A percentile compares a stretch with the other conserved stretches of the same genome.
Conservation (phyloP, 2,888 invertebrate genomes). For the Eurois occulta region DNA sequence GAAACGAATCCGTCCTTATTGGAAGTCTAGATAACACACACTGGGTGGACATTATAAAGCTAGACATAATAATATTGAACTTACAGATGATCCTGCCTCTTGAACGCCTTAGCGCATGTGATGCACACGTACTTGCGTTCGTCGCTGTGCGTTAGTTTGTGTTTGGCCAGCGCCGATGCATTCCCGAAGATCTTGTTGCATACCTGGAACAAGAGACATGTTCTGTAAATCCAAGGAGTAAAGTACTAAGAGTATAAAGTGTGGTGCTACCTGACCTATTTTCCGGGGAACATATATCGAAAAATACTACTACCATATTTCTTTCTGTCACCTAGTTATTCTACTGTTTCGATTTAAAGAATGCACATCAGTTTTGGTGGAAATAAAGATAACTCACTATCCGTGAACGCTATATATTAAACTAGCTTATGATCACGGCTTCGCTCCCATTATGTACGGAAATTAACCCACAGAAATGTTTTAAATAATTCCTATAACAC, state of each 20-base stretch:
- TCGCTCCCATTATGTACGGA: no score
- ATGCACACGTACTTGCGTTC: conserved; percentile 98
- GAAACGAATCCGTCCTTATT: neutral
- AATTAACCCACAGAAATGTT: no score
- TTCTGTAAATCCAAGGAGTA: neutral
- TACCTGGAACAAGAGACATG: conserved; percentile 91
- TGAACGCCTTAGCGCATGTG: conserved; percentile 99
- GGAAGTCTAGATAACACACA: no score
- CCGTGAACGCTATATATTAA: neutral
- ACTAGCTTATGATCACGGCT: no score
- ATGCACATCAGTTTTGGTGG: neutral
- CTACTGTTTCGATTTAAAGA: neutral
- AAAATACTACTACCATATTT: conserved; percentile 2
- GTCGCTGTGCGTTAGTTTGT: conserved; percentile 99
- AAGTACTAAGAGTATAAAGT: neutral
- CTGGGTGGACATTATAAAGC: neutral
- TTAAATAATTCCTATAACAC: no score
- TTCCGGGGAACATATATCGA: neutral
- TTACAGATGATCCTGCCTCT: conserved; percentile 99
- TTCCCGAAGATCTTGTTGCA: conserved; percentile 99
- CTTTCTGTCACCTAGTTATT: conserved; percentile 6
- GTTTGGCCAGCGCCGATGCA: conserved; percentile 98
- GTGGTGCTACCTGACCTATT: neutral
- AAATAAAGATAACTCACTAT: neutral
- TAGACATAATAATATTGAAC: conserved; percentile 80